Evolutionary conservation across 2,113 vertebrate species (phyloP).

Genomic region (Dipodomys merriami): DNA sequence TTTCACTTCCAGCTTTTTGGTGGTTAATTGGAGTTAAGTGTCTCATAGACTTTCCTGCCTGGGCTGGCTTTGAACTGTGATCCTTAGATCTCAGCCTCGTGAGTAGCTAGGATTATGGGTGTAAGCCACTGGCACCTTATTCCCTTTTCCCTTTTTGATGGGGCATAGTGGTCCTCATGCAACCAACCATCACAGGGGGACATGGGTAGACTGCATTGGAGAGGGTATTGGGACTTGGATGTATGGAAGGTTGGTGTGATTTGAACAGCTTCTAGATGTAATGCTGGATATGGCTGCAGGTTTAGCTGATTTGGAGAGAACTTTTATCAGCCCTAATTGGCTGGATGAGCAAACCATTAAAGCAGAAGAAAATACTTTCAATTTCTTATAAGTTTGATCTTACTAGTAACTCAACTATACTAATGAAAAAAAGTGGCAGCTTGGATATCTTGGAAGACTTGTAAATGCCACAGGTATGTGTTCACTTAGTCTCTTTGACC

Average conservation of each 20-base stretch:
- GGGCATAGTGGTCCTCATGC: not conserved
- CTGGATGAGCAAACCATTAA: not conserved
- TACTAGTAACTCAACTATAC: not conserved
- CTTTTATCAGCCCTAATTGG: not conserved
- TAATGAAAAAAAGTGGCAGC: constrained; percentile 46
- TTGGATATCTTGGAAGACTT: constrained; percentile 32
- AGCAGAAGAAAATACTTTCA: constrained; percentile 1
- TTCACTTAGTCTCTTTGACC: constrained; percentile 48
- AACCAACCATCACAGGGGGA: not conserved
- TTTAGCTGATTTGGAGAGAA: not conserved
- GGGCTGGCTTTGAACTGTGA: no score
- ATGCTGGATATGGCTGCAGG: not conserved
- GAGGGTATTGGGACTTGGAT: not conserved
- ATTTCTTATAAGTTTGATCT: not conserved
- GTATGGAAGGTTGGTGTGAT: not conserved
- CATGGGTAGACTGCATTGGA: not conserved
- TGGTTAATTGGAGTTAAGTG: no score
- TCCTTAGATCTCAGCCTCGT: no score
- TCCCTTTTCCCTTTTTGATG: not conserved
- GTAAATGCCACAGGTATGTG: not conserved
- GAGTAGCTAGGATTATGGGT: no score
- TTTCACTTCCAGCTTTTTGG: no score
- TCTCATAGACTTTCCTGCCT: no score
- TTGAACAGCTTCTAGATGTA: not conserved
- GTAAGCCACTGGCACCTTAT: no score